Conservation (phyloP, 2,888 invertebrate genomes). For the Volucella inanis region DNA sequence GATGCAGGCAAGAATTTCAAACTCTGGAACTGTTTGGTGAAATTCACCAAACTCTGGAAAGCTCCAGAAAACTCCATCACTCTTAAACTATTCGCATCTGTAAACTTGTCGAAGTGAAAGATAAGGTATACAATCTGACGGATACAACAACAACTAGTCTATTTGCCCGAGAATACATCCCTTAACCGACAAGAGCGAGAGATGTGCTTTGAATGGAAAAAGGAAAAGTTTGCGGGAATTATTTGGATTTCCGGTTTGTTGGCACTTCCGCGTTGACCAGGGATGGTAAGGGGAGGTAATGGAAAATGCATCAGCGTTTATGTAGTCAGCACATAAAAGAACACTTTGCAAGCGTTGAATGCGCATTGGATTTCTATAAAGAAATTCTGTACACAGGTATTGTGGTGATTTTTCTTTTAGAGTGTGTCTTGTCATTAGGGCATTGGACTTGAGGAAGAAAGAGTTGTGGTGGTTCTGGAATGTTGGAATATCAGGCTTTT, state of each 20-base stretch:
- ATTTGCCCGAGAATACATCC: neutral
- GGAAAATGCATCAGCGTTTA: conserved; percentile 57
- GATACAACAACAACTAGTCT: conserved; percentile 16
- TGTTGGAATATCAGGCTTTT: too few species aligned
- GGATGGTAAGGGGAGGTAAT: conserved; percentile 31
- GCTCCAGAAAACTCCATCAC: conserved; percentile 1
- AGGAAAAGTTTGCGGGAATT: conserved; percentile 45
- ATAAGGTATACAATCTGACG: conserved; percentile 11
- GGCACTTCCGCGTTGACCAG: conserved; percentile 56
- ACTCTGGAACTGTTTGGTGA: neutral
- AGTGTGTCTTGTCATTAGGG: too few species aligned
- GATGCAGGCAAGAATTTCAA: neutral
- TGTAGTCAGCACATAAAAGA: neutral
- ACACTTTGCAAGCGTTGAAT: too few species aligned
- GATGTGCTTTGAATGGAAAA: conserved; percentile 30
- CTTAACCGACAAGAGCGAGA: neutral
- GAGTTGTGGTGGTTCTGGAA: too few species aligned
- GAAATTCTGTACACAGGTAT: too few species aligned
- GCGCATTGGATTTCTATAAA: too few species aligned
- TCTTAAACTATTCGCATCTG: neutral
- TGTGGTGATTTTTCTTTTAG: too few species aligned
- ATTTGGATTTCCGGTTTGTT: conserved; percentile 63
- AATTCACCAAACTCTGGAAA: neutral
- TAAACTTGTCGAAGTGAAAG: conserved; percentile 14
- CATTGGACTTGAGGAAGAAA: too few species aligned